Base-by-base conservation (phyloP, 2,797 vertebrate genomes). In the Acipenser ruthenus region DNA sequence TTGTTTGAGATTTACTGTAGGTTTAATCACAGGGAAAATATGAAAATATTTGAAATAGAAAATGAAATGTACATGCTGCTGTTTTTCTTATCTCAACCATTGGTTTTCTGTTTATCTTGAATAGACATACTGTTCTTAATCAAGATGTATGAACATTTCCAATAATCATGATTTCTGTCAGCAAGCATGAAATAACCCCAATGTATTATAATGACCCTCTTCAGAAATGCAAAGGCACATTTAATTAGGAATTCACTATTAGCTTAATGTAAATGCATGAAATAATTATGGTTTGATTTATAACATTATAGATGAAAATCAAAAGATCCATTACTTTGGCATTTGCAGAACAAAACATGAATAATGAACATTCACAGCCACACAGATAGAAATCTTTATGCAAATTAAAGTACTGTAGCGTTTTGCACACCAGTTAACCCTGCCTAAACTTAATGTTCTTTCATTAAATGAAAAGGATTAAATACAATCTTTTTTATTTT, bases 221-320 rank as follows among this genome's bases (percentile, higher is more conserved):
- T 47, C 56, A 8, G 65, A 66, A 66, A 66, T 56, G 11, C 52
- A 55, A 55, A 10, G 52, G 52, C 52, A 55, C 52, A 55, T 55
- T 55, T 55, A 10, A 55, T 55, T 55, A 55, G 52, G 6, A 55
- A 55, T 55, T 55, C 6, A 9, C 52, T n/a, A 55, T 55, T 59
- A 37, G 2, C 23, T 37, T 37, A 37, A 37, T 37, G 37, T 48
- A n/a, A 23, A 49, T 59, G 65, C 55, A 66, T 59, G 52, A 66
- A 59, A 66, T 66, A 66, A 66, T 59, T 56, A 59, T 6, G 37
- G 23, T 37, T 58, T 66, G 18, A 66, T 66, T 66, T 49, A 66
- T 56, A 37, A 18, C 50, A 53, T 65, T 65, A 55, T 47, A 65
- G 52, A 65, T 65, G 13, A 23, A 55, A 52, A 15, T 11, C 50